Conservation (phyloP, 53 echinoderm and acorn worm species). For the Arbacia lixula region DNA sequence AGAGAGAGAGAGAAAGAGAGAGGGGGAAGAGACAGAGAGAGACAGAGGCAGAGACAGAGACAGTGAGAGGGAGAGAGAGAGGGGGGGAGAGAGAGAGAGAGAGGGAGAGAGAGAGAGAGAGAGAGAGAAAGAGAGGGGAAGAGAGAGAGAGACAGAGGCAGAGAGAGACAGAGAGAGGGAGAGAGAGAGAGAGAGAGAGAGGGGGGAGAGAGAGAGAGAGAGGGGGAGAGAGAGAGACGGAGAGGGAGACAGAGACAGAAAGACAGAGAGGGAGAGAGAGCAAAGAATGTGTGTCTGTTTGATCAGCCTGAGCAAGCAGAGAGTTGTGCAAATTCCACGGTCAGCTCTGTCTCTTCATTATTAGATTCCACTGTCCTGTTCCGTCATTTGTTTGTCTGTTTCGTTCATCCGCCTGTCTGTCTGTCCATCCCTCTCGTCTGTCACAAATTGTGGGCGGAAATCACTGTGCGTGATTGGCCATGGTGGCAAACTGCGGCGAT, state of each 20-base stretch:
- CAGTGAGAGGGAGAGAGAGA: neutral
- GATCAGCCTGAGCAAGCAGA: too few relatives aligned
- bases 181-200: neutral
- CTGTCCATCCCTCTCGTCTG: too few relatives aligned
- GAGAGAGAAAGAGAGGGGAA: neutral
- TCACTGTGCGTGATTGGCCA: too few relatives aligned
- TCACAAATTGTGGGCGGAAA: too few relatives aligned
- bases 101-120: neutral
- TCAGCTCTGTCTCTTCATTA: too few relatives aligned
- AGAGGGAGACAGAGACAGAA: neutral
- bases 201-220: neutral
- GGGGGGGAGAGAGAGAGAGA: too few relatives aligned
- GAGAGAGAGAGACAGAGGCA: neutral
- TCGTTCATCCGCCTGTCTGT: too few relatives aligned
- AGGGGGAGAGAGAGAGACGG: neutral
- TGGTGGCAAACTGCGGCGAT: too few relatives aligned
- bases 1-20: neutral
- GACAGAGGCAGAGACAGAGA: neutral
- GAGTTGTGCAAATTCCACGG: too few relatives aligned
- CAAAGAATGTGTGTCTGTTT: too few relatives aligned
- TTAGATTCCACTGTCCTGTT: too few relatives aligned
- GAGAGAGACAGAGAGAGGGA: neutral
- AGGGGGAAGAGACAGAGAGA: neutral
- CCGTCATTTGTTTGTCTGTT: too few relatives aligned
- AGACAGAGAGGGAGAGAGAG: neutral